These are phyloP conservation scores for Anisognathus igniventris DNA, from an alignment of 2,797 vertebrate species.

Conservation along the genomic window DNA sequence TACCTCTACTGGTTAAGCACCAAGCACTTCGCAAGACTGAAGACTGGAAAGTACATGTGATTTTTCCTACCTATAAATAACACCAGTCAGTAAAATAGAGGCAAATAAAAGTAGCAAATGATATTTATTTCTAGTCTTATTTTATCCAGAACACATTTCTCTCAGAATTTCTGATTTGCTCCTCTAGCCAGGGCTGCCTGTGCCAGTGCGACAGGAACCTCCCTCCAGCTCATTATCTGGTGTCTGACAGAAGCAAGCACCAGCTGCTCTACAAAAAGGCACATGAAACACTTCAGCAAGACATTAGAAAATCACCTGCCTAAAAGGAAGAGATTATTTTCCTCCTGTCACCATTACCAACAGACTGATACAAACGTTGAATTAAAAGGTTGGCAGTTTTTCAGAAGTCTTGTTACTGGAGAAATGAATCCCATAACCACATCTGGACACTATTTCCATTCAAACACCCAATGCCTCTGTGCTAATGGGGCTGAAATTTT, in stretches of 20 bases:
- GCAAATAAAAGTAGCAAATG: conserved; percentile 9
- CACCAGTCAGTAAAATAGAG: conserved; percentile 13
- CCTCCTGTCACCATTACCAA: background rate
- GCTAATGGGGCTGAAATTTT: background rate
- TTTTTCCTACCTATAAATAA: conserved; percentile 15
- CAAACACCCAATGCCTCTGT: background rate
- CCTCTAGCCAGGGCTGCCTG: background rate
- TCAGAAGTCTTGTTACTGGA: background rate
- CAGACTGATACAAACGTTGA: background rate
- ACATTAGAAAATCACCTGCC: conserved; percentile 14
- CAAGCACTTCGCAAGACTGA: background rate
- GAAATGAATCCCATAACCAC: background rate
- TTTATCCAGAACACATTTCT: background rate
- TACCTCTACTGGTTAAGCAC: background rate
- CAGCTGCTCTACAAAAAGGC: conserved; percentile 38
- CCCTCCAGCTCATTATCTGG: conserved; percentile 25
- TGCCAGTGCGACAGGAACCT: background rate
- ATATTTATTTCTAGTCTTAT: conserved; percentile 19
- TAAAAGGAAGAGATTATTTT: background rate
- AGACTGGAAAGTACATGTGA: background rate
- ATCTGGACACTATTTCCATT: background rate
- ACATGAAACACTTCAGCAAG: conserved; percentile 30
- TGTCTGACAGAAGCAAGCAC: conserved; percentile 17
- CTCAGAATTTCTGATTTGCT: conserved; percentile 13
- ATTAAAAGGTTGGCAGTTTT: background rate